Evolutionary conservation across 2,113 vertebrate species (phyloP).

Genomic region (Daphoenositta chrysoptera): DNA sequence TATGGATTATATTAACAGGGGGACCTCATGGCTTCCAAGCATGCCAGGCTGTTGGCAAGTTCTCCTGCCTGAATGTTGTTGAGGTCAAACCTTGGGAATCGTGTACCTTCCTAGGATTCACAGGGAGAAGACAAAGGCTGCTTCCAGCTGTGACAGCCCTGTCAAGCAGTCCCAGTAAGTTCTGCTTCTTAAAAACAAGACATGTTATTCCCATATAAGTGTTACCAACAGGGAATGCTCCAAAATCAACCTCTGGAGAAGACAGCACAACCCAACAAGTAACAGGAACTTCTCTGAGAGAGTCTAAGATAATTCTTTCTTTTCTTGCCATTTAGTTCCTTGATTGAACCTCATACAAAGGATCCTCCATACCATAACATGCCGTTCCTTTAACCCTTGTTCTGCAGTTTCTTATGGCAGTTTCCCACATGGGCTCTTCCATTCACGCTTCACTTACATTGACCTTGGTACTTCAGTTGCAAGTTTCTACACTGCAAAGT

Average conservation of each 20-base stretch:
- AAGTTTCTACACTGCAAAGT: neutral
- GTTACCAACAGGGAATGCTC: neutral
- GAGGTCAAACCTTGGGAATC: neutral
- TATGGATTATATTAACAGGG: neutral
- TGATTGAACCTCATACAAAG: neutral
- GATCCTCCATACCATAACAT: neutral
- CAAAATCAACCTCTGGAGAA: neutral
- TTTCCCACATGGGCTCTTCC: neutral
- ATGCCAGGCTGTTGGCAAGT: neutral
- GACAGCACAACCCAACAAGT: neutral
- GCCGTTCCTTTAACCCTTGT: neutral
- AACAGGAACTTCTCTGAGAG: neutral
- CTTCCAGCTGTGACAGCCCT: neutral
- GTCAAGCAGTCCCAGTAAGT: neutral
- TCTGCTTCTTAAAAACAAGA: neutral
- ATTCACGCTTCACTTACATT: neutral
- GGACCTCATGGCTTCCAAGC: neutral
- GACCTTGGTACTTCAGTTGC: neutral
- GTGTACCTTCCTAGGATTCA: neutral
- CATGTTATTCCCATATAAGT: neutral
- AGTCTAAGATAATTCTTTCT: neutral
- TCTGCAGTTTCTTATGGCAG: neutral
- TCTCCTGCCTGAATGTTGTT: neutral
- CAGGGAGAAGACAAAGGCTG: neutral
- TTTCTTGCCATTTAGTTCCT: neutral